Conservation (phyloP, 1,140 invertebrate genomes). For the Trypoxylus dichotomus region DNA sequence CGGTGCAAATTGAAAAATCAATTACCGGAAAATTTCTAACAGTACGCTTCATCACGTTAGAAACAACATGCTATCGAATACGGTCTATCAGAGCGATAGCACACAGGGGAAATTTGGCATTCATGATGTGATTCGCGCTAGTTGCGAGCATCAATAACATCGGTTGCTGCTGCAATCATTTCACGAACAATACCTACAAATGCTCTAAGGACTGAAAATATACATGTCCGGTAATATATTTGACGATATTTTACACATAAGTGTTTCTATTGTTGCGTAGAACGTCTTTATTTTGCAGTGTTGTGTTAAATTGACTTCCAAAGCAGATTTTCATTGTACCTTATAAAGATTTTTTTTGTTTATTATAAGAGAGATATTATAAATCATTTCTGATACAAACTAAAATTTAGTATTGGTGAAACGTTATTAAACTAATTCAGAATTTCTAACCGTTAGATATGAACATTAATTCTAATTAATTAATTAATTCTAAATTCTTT, state of each 20-base stretch:
- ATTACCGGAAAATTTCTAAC: not conserved
- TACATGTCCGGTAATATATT: conserved; percentile 28
- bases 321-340: too few species aligned
- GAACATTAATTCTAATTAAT: too few species aligned
- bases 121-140: conserved; percentile 50
- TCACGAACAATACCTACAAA: conserved; percentile 41
- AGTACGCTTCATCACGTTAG: not conserved
- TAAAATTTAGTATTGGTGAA: too few species aligned
- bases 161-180: conserved; percentile 41
- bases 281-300: too few species aligned
- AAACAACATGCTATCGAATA: conserved; percentile 39
- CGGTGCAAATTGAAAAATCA: too few species aligned
- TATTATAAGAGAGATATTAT: too few species aligned
- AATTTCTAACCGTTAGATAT: too few species aligned
- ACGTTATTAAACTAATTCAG: too few species aligned
- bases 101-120: conserved; percentile 48
- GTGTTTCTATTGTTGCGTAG: not conserved
- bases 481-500: too few species aligned
- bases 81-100: conserved; percentile 48
- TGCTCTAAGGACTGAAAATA: conserved; percentile 39
- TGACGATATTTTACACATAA: not conserved
- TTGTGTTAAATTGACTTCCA: too few species aligned
- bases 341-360: too few species aligned
- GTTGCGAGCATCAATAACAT: conserved; percentile 47
- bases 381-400: too few species aligned